A percentile compares a stretch with the other conserved stretches of the same genome.
These are phyloP conservation scores for Antennarius striatus DNA, from an alignment of 2,113 vertebrate genomes.

Conservation along the genomic window DNA sequence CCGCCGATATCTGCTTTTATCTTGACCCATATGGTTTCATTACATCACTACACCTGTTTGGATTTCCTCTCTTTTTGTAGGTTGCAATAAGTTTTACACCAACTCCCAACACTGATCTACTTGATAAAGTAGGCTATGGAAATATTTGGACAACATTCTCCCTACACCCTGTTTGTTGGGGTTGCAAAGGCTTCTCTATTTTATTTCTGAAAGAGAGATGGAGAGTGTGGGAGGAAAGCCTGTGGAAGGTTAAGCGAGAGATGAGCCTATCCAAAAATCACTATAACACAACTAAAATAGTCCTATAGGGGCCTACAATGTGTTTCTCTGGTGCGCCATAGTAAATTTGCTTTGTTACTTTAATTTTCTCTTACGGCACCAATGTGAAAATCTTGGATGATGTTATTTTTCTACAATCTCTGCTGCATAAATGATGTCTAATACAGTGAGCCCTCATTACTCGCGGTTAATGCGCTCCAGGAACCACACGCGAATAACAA, in stretches of 20 bases:
- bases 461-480: no score
- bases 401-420: background rate
- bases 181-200: slow-evolving; percentile 40
- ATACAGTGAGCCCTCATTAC: no score
- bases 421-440: no score
- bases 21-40: background rate
- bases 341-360: slow-evolving; percentile 11
- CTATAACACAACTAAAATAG: slow-evolving; percentile 43
- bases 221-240: slow-evolving; percentile 59
- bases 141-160: slow-evolving; percentile 13
- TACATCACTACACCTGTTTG: slow-evolving; percentile 8
- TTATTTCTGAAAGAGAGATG: slow-evolving; percentile 51
- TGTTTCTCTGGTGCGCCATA: background rate
- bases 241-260: slow-evolving; percentile 24
- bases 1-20: background rate
- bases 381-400: background rate
- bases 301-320: slow-evolving; percentile 27
- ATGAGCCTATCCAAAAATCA: slow-evolving; percentile 52
- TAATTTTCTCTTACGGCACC: slow-evolving; percentile 2
- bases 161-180: slow-evolving; percentile 9
- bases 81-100: slow-evolving; percentile 12
- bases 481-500: no score
- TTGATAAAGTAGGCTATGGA: slow-evolving; percentile 11
- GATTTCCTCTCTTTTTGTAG: slow-evolving; percentile 14
- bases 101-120: background rate